phyloP scores from a whole-genome alignment of 2,888 invertebrate genomes.

The Pyrrhosoma nymphula region DNA sequence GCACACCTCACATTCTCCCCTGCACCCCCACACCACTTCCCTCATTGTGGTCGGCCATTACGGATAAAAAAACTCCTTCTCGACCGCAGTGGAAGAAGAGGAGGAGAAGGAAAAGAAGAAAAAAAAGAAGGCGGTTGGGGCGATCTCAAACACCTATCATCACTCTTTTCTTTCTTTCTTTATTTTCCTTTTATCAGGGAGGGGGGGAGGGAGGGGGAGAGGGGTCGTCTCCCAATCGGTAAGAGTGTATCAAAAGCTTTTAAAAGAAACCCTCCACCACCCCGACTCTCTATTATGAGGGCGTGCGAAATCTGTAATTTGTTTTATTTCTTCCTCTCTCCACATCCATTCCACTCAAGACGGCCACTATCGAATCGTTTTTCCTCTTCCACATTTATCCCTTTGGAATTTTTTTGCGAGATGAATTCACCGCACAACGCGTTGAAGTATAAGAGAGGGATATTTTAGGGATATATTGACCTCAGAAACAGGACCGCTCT shows the following conservation, averaged over 20 bases:
- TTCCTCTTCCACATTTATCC: too few species aligned
- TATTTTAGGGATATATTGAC: too few species aligned
- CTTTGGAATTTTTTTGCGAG: too few species aligned
- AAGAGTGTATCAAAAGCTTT: not conserved
- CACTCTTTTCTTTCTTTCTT: not conserved
- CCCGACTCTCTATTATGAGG: not conserved
- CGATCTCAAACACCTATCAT: not conserved
- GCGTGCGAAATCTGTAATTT: not conserved
- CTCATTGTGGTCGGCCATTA: constrained; percentile 36
- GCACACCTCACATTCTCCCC: not conserved
- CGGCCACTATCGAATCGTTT: too few species aligned
- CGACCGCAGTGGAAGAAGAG: not conserved
- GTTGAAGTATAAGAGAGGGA: too few species aligned
- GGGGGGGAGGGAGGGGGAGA: too few species aligned
- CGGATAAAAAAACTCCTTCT: constrained; percentile 38
- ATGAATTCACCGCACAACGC: too few species aligned
- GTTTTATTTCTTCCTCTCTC: too few species aligned
- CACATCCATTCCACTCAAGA: too few species aligned
- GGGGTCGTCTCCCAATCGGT: not conserved
- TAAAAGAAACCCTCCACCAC: not conserved
- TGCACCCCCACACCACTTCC: not conserved
- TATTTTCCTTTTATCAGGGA: not conserved
- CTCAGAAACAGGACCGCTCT: too few species aligned
- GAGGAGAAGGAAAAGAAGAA: too few species aligned
- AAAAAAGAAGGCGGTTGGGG: not conserved